phyloP scores from a whole-genome alignment of 2,797 vertebrate genomes.

The Gastrophryne carolinensis region DNA sequence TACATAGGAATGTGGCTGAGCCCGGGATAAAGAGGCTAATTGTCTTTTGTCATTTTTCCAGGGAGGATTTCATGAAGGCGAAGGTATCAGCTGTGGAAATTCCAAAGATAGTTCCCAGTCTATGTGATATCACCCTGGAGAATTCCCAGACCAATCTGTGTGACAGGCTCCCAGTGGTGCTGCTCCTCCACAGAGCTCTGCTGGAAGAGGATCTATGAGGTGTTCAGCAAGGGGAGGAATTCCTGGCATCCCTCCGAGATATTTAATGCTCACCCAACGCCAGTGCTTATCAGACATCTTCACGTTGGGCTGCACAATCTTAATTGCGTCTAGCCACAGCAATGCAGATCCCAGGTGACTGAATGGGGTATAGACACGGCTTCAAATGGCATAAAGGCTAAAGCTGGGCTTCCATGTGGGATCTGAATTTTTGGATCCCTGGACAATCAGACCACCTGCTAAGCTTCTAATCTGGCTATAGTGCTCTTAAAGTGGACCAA shows the following conservation, averaged over 20 bases:
- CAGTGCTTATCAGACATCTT: slow-evolving; percentile 2
- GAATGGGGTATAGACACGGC: background rate
- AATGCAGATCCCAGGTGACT: background rate
- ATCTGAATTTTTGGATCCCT: too few species aligned
- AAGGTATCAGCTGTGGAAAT: slow-evolving; percentile 60
- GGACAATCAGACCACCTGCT: too few species aligned
- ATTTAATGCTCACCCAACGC: slow-evolving; percentile 17
- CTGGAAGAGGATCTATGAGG: slow-evolving; percentile 42
- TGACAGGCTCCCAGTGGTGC: slow-evolving; percentile 58
- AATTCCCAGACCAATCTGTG: slow-evolving; percentile 70
- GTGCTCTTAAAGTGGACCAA: too few species aligned
- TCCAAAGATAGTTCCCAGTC: slow-evolving; percentile 69
- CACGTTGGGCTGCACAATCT: background rate
- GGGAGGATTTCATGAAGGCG: slow-evolving; percentile 49
- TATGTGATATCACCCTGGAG: slow-evolving; percentile 69
- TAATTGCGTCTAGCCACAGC: background rate
- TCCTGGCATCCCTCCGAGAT: slow-evolving; percentile 31
- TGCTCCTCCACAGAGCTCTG: slow-evolving; percentile 36
- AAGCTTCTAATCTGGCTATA: too few species aligned
- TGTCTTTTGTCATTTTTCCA: slow-evolving; percentile 29
- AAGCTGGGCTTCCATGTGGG: too few species aligned
- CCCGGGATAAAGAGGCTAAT: slow-evolving; percentile 42
- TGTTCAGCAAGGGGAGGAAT: slow-evolving; percentile 35
- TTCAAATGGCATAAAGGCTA: too few species aligned
- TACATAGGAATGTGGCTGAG: slow-evolving; percentile 25